Evolutionary conservation across 2,797 vertebrate species (phyloP).

Genomic region (Acropternis orthonyx): DNA sequence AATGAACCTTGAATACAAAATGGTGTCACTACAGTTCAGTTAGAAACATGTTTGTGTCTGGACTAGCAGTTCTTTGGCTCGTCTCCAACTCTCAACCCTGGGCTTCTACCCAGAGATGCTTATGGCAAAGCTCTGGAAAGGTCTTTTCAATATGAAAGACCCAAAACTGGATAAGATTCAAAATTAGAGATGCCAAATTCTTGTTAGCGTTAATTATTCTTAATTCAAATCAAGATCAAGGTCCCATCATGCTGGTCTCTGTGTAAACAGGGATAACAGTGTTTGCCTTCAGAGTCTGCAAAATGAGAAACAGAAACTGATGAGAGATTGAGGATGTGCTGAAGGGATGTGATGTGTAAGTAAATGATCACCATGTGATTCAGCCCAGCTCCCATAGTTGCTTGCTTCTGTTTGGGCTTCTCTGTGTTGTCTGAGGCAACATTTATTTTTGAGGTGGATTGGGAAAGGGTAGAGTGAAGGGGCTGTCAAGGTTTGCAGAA

Average conservation of each 20-base stretch:
- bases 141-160: background rate
- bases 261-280: background rate
- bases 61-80: background rate
- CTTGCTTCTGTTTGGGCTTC: background rate
- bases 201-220: background rate
- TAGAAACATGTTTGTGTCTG: background rate
- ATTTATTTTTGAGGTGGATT: background rate
- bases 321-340: background rate
- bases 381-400: background rate
- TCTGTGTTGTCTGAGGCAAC: background rate
- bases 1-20: background rate
- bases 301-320: background rate
- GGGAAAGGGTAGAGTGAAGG: background rate
- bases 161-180: background rate
- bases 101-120: background rate
- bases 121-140: background rate
- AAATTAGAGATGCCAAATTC: background rate
- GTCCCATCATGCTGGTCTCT: background rate
- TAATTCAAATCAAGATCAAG: constrained; percentile 26
- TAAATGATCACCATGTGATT: background rate
- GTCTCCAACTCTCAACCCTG: background rate
- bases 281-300: background rate
- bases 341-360: background rate
- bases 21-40: background rate
- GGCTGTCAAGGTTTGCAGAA: background rate